These are phyloP conservation scores for Dicyrtomina minuta DNA, from an alignment of 2,888 invertebrate genomes.

Conservation along the genomic window DNA sequence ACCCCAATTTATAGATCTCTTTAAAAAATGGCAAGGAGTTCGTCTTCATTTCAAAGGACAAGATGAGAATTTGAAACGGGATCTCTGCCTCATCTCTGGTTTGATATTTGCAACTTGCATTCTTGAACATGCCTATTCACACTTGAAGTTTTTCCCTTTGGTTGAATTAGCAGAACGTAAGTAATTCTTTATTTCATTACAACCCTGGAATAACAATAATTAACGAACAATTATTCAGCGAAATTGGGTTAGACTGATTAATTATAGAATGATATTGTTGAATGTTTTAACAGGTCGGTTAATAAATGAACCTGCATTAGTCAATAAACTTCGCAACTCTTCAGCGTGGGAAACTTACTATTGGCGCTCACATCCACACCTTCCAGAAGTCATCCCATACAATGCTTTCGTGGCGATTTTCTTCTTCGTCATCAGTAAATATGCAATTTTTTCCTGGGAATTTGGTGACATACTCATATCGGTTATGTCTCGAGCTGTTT, in stretches of 20 bases:
- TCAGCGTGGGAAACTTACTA: constrained; percentile 41
- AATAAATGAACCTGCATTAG: constrained; percentile 1
- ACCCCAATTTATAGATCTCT: constrained; percentile 22
- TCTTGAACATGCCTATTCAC: constrained; percentile 41
- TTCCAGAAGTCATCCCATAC: constrained; percentile 39
- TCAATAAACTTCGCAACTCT: background rate
- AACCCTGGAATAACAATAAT: background rate
- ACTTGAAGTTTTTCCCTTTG: constrained; percentile 34
- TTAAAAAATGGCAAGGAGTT: constrained; percentile 39
- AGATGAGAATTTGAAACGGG: constrained; percentile 36
- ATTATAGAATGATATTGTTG: background rate
- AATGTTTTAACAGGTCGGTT: constrained; percentile 10
- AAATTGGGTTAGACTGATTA: background rate
- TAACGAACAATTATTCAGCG: background rate
- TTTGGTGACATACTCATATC: constrained; percentile 44
- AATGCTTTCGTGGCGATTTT: constrained; percentile 35
- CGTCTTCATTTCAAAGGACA: constrained; percentile 27
- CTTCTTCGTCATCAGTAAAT: constrained; percentile 45
- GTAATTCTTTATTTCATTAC: too few relatives aligned
- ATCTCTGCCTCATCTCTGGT: constrained; percentile 42
- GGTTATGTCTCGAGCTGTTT: constrained; percentile 39
- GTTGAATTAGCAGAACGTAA: constrained; percentile 25
- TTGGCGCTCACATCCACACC: constrained; percentile 36
- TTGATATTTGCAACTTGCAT: constrained; percentile 44
- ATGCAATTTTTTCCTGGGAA: constrained; percentile 44